phyloP scores from a whole-genome alignment of 2,113 vertebrate species.

The Dryoscopus gambensis region DNA sequence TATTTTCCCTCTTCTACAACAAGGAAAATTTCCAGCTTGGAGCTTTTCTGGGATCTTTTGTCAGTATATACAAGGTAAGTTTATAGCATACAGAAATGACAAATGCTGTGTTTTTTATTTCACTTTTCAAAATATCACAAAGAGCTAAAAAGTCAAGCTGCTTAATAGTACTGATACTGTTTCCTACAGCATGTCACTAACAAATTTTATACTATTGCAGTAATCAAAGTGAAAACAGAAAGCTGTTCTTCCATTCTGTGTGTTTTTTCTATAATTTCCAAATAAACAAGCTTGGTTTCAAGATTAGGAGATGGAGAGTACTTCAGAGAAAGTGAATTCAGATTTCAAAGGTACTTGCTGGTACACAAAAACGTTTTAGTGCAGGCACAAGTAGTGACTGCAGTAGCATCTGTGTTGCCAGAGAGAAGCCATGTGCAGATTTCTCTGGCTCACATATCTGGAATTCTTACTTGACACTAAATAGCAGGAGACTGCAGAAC shows the following conservation, averaged over 20 bases:
- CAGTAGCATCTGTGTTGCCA: neutral
- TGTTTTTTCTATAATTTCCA: neutral
- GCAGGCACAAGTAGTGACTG: neutral
- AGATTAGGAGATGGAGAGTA: neutral
- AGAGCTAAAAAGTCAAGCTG: neutral
- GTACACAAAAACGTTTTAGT: neutral
- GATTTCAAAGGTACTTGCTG: neutral
- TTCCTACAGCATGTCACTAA: neutral
- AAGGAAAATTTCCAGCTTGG: slow-evolving; percentile 98
- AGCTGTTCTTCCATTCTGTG: neutral
- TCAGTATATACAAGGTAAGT: slow-evolving; percentile 98
- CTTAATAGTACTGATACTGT: neutral
- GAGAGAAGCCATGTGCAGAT: neutral
- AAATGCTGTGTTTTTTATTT: neutral
- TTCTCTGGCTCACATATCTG: neutral
- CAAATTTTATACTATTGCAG: neutral
- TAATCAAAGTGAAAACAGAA: neutral
- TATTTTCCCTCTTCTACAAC: slow-evolving; percentile 94
- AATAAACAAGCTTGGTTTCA: neutral
- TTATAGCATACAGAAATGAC: neutral
- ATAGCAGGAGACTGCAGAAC: neutral
- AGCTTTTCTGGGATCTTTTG: slow-evolving; percentile 95
- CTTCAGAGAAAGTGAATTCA: neutral
- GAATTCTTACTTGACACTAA: neutral
- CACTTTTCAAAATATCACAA: neutral